These are phyloP conservation scores for Globodera rostochiensis DNA, from an alignment of 1,140 invertebrate genomes.

Conservation along the genomic window DNA sequence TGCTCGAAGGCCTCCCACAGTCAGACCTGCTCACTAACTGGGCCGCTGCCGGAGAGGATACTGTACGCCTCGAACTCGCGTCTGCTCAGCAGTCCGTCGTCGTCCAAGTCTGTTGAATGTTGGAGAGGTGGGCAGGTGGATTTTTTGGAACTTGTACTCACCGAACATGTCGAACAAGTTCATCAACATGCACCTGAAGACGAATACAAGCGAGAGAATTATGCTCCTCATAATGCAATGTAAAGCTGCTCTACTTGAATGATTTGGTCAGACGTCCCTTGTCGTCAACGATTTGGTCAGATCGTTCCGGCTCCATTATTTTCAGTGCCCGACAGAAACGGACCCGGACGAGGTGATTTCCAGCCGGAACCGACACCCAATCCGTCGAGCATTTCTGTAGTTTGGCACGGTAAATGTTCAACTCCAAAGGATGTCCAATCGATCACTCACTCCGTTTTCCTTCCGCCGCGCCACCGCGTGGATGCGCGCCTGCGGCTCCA, in stretches of 20 bases:
- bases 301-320: slow-evolving; percentile 46
- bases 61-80: slow-evolving; percentile 49
- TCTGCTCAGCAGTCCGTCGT: slow-evolving; percentile 48
- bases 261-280: slow-evolving; percentile 40
- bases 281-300: slow-evolving; percentile 43
- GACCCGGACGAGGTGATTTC: slow-evolving; percentile 36
- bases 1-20: background rate
- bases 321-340: slow-evolving; percentile 46
- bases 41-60: slow-evolving; percentile 43
- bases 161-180: slow-evolving; percentile 53
- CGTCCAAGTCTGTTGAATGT: slow-evolving; percentile 33
- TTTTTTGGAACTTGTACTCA: background rate
- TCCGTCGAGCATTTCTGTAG: slow-evolving; percentile 34
- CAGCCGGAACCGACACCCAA: slow-evolving; percentile 44
- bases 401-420: background rate
- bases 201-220: slow-evolving; percentile 6
- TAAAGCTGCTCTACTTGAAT: slow-evolving; percentile 38
- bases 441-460: slow-evolving; percentile 27
- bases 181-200: slow-evolving; percentile 50
- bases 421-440: background rate
- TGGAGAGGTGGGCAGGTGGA: background rate
- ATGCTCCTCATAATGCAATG: background rate
- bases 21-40: slow-evolving; percentile 32
- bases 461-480: slow-evolving; percentile 36
- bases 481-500: slow-evolving; percentile 23